Evolutionary conservation across 2,113 vertebrate species (phyloP).

Genomic region (Rhynchomys soricoides): DNA sequence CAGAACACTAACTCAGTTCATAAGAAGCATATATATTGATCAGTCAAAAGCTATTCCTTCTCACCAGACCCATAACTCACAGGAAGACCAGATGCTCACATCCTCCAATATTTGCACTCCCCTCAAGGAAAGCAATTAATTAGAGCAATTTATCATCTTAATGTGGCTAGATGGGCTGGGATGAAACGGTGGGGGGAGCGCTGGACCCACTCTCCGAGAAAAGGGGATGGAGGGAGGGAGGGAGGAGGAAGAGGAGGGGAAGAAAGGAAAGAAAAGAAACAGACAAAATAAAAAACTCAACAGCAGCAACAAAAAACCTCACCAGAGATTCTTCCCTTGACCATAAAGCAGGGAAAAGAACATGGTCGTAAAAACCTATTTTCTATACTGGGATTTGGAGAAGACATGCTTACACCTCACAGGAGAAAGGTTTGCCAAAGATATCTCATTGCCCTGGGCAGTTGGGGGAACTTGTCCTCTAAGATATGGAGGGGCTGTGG

Average conservation of each 20-base stretch:
- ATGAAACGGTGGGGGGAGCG: background rate
- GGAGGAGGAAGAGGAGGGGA: accelerated
- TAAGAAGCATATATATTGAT: background rate
- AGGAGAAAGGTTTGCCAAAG: background rate
- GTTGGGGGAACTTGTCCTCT: background rate
- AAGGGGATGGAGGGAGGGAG: too few species aligned
- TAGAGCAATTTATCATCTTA: constrained; percentile 31
- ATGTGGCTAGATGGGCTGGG: background rate
- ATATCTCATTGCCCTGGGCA: background rate
- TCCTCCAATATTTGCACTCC: background rate
- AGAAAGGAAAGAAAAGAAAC: too few species aligned
- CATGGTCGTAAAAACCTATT: background rate
- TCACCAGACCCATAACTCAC: background rate
- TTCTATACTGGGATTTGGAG: background rate
- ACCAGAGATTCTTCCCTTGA: background rate
- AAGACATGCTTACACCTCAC: background rate
- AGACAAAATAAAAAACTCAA: background rate
- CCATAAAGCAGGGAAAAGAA: background rate
- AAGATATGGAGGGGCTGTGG: background rate
- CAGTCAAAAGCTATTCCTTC: constrained; percentile 27
- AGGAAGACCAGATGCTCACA: background rate
- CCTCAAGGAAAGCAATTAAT: constrained; percentile 36
- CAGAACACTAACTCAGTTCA: background rate
- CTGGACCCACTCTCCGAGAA: background rate
- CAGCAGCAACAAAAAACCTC: background rate